These are phyloP conservation scores for Archocentrus centrarchus DNA, from an alignment of 2,113 vertebrate genomes.

Conservation along the genomic window DNA sequence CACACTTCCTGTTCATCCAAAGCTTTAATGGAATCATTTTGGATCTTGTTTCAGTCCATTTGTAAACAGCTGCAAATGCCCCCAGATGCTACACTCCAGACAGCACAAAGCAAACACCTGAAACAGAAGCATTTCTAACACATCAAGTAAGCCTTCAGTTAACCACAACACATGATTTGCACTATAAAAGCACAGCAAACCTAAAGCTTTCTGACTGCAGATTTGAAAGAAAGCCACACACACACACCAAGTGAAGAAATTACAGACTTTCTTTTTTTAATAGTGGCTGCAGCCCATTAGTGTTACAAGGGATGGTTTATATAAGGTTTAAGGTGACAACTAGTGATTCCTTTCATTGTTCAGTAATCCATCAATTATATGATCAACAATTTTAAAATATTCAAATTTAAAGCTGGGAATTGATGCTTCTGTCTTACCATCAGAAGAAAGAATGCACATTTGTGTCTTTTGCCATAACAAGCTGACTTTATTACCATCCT, in stretches of 20 bases:
- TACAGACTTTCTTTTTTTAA: not conserved
- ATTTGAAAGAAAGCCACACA: too few relatives aligned
- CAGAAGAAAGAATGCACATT: not conserved
- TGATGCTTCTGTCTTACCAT: slow-evolving; percentile 6
- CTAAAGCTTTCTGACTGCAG: too few relatives aligned
- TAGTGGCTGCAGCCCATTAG: not conserved
- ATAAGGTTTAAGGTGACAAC: not conserved
- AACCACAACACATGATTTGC: too few relatives aligned
- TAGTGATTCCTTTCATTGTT: not conserved
- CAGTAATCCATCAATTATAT: not conserved
- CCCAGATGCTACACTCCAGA: slow-evolving; percentile 9
- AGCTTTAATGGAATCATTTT: not conserved
- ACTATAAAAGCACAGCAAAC: too few relatives aligned
- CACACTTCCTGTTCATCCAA: not conserved
- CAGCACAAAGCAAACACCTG: not conserved
- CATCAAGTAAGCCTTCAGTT: not conserved
- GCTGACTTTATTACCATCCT: not conserved
- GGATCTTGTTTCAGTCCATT: not conserved
- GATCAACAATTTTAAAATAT: not conserved
- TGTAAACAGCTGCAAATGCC: slow-evolving; percentile 7
- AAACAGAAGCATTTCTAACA: not conserved
- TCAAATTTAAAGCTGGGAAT: not conserved
- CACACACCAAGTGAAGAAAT: not conserved
- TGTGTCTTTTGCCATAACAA: slow-evolving; percentile 29
- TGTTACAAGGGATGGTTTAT: not conserved